Evolutionary conservation across 2,113 vertebrate species (phyloP).

Genomic region (Zingel zingel): DNA sequence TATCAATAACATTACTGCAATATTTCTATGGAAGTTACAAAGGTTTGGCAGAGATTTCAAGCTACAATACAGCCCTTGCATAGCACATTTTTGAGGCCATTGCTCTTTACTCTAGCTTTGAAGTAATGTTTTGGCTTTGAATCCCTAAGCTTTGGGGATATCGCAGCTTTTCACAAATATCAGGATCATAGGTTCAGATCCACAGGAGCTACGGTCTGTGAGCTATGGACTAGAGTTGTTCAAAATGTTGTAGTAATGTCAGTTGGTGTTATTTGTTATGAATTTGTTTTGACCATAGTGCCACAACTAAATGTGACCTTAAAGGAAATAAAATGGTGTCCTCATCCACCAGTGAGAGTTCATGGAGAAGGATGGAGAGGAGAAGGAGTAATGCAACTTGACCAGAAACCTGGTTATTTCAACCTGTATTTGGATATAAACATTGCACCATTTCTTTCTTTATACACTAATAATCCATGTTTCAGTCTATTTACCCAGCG

Average conservation of each 20-base stretch:
- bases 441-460: neutral
- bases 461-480: neutral
- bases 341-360: neutral
- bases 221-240: slow-evolving; percentile 20
- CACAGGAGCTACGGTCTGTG: slow-evolving; percentile 13
- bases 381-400: neutral
- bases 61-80: neutral
- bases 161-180: slow-evolving; percentile 59
- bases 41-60: slow-evolving; percentile 9
- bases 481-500: neutral
- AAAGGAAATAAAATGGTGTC: neutral
- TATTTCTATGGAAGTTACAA: neutral
- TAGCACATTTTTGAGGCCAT: slow-evolving; percentile 13
- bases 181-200: slow-evolving; percentile 48
- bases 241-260: slow-evolving; percentile 22
- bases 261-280: slow-evolving; percentile 36
- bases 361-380: neutral
- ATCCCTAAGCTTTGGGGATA: slow-evolving; percentile 52
- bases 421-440: neutral
- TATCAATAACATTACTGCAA: neutral
- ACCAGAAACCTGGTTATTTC: neutral
- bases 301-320: neutral
- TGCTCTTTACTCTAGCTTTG: slow-evolving; percentile 49
- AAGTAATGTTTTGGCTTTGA: slow-evolving; percentile 62
- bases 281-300: slow-evolving; percentile 11